phyloP scores from a whole-genome alignment of 2,797 vertebrate species.

The Chaunax sp. region DNA sequence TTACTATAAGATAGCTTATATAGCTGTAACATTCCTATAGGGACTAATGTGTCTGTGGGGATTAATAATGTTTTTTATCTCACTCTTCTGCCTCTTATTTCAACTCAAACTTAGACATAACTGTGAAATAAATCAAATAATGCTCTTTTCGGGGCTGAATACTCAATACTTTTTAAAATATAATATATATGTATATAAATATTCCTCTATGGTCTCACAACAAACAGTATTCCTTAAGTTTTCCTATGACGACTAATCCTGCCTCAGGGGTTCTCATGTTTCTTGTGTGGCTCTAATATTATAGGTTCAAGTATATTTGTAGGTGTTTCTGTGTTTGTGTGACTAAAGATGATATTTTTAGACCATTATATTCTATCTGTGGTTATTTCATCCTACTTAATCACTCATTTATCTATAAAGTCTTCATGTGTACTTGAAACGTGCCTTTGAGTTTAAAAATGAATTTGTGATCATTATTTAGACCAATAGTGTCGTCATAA shows the following conservation, averaged over 20 bases:
- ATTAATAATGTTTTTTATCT: too few relatives aligned
- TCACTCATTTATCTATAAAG: not conserved
- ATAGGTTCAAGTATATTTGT: not conserved
- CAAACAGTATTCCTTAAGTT: not conserved
- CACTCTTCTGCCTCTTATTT: too few relatives aligned
- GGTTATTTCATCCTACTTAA: not conserved
- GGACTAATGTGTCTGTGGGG: too few relatives aligned
- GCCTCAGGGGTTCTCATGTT: not conserved
- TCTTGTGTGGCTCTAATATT: too few relatives aligned
- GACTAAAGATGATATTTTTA: not conserved
- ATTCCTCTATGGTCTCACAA: not conserved
- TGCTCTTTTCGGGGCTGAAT: too few relatives aligned
- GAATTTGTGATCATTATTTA: constrained; percentile 13
- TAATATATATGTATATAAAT: not conserved
- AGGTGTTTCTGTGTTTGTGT: not conserved
- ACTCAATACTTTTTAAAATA: too few relatives aligned
- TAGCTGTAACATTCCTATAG: too few relatives aligned
- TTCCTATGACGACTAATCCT: not conserved
- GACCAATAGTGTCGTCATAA: not conserved
- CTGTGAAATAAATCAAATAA: too few relatives aligned
- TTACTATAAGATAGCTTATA: too few relatives aligned
- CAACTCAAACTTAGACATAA: too few relatives aligned
- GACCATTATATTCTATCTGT: not conserved
- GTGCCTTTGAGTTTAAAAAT: too few relatives aligned
- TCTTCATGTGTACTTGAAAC: not conserved